Conservation (phyloP, 2,888 invertebrate species). For the Venustoraphidia nigricollis region DNA sequence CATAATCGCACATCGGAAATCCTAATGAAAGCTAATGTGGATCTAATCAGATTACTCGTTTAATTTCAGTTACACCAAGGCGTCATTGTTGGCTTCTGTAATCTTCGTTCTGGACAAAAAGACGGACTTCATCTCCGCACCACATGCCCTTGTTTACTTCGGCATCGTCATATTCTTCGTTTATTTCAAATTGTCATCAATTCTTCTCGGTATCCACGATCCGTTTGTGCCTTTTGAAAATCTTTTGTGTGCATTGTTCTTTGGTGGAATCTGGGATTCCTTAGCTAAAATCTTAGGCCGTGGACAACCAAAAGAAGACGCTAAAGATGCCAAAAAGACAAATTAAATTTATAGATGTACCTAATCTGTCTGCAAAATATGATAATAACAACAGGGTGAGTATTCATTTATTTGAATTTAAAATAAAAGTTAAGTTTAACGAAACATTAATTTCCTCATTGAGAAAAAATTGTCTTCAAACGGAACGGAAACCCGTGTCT, state of each 20-base stretch:
- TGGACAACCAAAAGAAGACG: slow-evolving; percentile 67
- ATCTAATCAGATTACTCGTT: slow-evolving; percentile 4
- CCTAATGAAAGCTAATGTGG: no score
- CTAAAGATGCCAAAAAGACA: slow-evolving; percentile 68
- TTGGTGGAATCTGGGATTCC: slow-evolving; percentile 98
- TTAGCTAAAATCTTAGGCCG: slow-evolving; percentile 75
- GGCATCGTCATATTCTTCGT: slow-evolving; percentile 95
- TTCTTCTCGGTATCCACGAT: slow-evolving; percentile 93
- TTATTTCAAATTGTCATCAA: slow-evolving; percentile 91
- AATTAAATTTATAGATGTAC: slow-evolving; percentile 37
- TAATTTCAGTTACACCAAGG: slow-evolving; percentile 80
- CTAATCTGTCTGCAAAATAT: not conserved
- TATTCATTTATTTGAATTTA: not conserved
- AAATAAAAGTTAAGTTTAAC: not conserved
- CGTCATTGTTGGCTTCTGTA: slow-evolving; percentile 85
- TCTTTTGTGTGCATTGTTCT: slow-evolving; percentile 86
- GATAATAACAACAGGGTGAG: not conserved
- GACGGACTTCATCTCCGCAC: slow-evolving; percentile 89
- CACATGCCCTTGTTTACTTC: slow-evolving; percentile 93
- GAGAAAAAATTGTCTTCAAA: no score
- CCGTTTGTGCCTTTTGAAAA: slow-evolving; percentile 99
- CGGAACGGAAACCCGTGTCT: no score
- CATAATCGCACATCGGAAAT: no score
- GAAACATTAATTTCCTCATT: no score
- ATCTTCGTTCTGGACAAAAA: slow-evolving; percentile 96